Percentiles rank a stretch among this genome's conserved stretches.
Conservation (phyloP, 2,113 vertebrate species). For the Apistogramma diplotaenia region DNA sequence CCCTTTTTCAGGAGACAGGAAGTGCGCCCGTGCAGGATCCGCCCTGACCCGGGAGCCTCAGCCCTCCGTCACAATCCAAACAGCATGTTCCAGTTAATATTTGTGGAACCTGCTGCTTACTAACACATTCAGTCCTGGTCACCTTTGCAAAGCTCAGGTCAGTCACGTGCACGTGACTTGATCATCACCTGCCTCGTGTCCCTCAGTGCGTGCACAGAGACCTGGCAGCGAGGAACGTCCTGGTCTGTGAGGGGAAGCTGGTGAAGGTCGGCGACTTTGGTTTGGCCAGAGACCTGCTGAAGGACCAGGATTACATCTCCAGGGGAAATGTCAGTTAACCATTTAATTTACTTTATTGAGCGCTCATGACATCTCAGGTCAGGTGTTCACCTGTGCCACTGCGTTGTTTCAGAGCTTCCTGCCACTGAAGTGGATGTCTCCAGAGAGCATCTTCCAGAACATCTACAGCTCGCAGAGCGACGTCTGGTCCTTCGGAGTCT, state of each 20-base stretch:
- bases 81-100: too few species aligned
- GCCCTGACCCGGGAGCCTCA: too few species aligned
- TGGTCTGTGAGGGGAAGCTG: conserved; percentile 63
- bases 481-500: conserved; percentile 89
- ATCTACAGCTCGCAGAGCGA: conserved; percentile 88
- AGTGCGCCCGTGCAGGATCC: too few species aligned
- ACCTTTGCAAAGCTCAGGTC: too few species aligned
- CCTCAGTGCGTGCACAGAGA: conserved; percentile 87
- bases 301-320: conserved; percentile 86
- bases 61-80: too few species aligned
- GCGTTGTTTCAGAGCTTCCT: conserved; percentile 51
- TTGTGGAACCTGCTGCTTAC: too few species aligned
- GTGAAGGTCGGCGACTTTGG: conserved; percentile 83
- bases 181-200: neutral
- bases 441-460: conserved; percentile 84
- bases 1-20: too few species aligned
- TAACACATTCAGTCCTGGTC: too few species aligned
- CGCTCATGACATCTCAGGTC: neutral
- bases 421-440: conserved; percentile 69
- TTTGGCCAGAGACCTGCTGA: conserved; percentile 84
- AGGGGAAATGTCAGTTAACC: conserved; percentile 83
- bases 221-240: conserved; percentile 67
- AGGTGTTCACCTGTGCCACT: neutral
- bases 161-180: too few species aligned
- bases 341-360: neutral